These are phyloP conservation scores for Netelia virgata DNA, from an alignment of 2,888 invertebrate species.

Conservation along the genomic window DNA sequence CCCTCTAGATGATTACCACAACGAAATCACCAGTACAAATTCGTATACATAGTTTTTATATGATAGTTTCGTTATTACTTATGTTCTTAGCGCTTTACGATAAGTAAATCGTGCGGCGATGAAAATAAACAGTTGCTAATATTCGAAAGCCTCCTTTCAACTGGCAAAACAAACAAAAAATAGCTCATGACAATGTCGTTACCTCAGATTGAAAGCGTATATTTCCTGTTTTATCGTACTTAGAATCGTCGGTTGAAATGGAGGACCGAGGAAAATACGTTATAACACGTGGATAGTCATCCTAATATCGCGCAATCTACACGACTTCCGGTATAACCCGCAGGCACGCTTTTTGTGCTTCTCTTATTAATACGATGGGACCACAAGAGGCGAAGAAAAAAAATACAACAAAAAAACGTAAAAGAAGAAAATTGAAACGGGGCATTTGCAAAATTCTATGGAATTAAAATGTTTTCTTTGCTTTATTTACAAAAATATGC, in stretches of 20 bases:
- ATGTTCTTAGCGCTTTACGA: conserved; percentile 34
- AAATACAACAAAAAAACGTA: not conserved
- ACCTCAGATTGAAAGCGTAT: conserved; percentile 39
- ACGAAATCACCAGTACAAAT: conserved; percentile 72
- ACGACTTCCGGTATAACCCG: conserved; percentile 6
- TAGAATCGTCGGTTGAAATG: conserved; percentile 46
- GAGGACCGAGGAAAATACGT: conserved; percentile 20
- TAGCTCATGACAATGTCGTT: conserved; percentile 46
- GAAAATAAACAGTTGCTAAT: not conserved
- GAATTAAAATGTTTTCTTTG: conserved; percentile 59
- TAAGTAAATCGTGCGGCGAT: conserved; percentile 18
- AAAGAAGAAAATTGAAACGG: conserved; percentile 20
- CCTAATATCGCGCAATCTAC: conserved; percentile 14
- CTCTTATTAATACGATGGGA: conserved; percentile 54
- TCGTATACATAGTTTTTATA: conserved; percentile 64
- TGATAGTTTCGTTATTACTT: conserved; percentile 56
- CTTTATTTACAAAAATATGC: conserved; percentile 56
- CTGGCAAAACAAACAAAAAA: conserved; percentile 28
- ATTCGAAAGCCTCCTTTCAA: conserved; percentile 34
- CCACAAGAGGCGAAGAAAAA: conserved; percentile 35
- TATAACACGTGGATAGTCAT: not conserved
- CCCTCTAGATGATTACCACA: conserved; percentile 67
- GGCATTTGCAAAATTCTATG: conserved; percentile 53
- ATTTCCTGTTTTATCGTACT: conserved; percentile 59
- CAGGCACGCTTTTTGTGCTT: conserved; percentile 22